These are phyloP conservation scores for Portunus trituberculatus DNA, from an alignment of 1,140 invertebrate species.

Conservation along the genomic window DNA sequence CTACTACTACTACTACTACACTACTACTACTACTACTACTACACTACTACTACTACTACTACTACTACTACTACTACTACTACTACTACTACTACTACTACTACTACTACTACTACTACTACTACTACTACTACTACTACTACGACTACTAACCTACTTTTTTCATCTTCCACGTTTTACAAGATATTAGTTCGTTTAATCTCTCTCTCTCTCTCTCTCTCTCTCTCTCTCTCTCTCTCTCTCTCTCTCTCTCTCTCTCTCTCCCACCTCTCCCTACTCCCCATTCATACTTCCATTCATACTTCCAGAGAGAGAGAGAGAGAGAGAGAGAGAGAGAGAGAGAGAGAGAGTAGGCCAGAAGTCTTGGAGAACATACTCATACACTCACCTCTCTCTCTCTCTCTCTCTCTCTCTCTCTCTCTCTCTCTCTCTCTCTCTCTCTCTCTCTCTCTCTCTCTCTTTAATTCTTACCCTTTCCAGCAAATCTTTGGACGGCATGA, in stretches of 20 bases:
- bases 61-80: neutral
- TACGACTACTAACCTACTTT: too few relatives aligned
- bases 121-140: conserved; percentile 29
- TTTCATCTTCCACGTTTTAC: too few relatives aligned
- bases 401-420: conserved; percentile 48
- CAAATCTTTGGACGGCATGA: too few relatives aligned
- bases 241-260: conserved; percentile 52
- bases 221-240: conserved; percentile 2
- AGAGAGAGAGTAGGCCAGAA: neutral
- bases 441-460: neutral
- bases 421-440: conserved; percentile 40
- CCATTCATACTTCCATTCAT: neutral
- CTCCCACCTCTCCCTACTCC: neutral
- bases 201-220: conserved; percentile 49
- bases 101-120: conserved; percentile 4
- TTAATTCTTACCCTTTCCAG: neutral
- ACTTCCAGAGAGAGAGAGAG: neutral
- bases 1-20: too few relatives aligned
- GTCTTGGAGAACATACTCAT: neutral
- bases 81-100: conserved; percentile 28
- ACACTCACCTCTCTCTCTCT: neutral
- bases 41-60: neutral
- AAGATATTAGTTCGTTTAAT: neutral
- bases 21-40: too few relatives aligned
- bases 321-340: conserved; percentile 32